Evolutionary conservation across 37 sponge, comb jelly and placozoan species (phyloP).

Genomic region (Haliclona indistincta): DNA sequence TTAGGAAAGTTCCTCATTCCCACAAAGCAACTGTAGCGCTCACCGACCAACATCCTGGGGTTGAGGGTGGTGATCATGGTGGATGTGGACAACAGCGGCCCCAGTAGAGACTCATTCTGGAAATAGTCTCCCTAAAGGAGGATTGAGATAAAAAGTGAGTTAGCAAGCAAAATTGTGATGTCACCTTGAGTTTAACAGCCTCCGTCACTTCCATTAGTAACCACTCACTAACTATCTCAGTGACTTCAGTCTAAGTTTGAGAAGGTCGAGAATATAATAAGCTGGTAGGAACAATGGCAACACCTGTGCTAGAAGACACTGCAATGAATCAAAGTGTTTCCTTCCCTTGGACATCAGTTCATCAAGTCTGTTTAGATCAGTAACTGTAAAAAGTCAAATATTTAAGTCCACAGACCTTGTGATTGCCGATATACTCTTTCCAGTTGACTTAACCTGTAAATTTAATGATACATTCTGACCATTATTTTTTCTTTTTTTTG

Average conservation of each 20-base stretch:
- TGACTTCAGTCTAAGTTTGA: slow-evolving; percentile 13
- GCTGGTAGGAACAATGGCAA: not conserved
- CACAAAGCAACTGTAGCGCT: slow-evolving; percentile 48
- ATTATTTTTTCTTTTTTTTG: no score
- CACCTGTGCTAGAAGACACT: slow-evolving; percentile 12
- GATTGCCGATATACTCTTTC: no score
- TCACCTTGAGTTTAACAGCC: slow-evolving; percentile 13
- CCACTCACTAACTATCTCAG: slow-evolving; percentile 32
- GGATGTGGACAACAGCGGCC: slow-evolving; percentile 26
- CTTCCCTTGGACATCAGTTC: not conserved
- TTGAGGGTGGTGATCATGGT: slow-evolving; percentile 22
- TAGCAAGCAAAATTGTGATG: not conserved
- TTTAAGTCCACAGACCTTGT: not conserved
- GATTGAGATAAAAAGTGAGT: not conserved
- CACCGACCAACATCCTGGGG: not conserved
- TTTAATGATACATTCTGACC: no score
- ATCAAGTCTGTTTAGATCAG: not conserved
- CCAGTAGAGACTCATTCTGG: slow-evolving; percentile 25
- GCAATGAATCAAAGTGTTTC: slow-evolving; percentile 4
- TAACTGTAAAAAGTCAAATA: not conserved
- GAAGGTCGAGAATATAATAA: not conserved
- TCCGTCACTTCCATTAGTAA: slow-evolving; percentile 38
- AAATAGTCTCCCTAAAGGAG: slow-evolving; percentile 52
- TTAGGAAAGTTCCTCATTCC: slow-evolving; percentile 50
- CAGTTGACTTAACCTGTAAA: no score